These are phyloP conservation scores for Stichodactyla mertensii DNA, from an alignment of 64 coral and sea anemone genomes.

Conservation along the genomic window DNA sequence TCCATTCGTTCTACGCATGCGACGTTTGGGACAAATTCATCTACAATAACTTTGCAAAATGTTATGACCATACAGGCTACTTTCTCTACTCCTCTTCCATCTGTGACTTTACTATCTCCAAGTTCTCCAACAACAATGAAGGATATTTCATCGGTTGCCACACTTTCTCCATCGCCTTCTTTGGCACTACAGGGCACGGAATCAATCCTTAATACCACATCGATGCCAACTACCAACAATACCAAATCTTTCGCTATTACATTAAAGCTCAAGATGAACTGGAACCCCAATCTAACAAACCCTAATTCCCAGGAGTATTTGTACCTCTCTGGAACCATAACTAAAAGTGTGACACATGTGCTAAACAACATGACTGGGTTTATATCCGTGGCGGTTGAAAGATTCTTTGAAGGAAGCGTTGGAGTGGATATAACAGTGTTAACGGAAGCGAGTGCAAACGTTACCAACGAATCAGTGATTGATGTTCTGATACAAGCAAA, in stretches of 20 bases:
- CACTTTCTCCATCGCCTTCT: constrained; percentile 1
- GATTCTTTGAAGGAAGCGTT: constrained; percentile 3
- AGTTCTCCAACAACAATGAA: no score
- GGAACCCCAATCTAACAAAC: neutral
- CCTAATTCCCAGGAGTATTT: neutral
- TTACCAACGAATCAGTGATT: neutral
- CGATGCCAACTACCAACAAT: neutral
- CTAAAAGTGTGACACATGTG: neutral
- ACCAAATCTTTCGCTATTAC: neutral
- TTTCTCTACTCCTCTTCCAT: neutral
- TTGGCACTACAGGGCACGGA: neutral
- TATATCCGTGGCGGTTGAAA: neutral
- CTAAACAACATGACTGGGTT: neutral
- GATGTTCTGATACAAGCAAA: neutral
- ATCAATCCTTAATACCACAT: neutral
- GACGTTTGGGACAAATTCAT: neutral
- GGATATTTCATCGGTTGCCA: no score
- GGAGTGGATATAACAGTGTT: constrained; percentile 1
- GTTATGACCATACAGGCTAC: neutral
- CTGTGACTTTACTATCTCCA: no score
- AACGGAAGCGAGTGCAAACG: neutral
- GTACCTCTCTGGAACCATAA: no score
- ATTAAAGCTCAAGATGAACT: neutral
- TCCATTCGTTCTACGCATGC: neutral
- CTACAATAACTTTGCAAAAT: neutral